Evolutionary conservation across 2,113 vertebrate genomes (phyloP), one percentile per base, ranked within the genome.

Genomic region (Oncorhynchus masou): DNA sequence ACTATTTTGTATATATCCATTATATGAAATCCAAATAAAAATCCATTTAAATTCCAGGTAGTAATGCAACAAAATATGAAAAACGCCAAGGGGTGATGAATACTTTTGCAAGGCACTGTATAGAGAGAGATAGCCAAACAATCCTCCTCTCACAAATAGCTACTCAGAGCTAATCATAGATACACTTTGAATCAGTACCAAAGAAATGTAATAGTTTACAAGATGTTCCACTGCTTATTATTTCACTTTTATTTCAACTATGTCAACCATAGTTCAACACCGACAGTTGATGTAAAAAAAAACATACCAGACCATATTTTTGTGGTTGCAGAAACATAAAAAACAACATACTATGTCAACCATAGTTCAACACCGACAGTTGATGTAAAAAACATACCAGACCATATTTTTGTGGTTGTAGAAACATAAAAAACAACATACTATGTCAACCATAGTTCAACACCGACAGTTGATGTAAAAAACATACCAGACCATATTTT

Each of bases 191-290:
- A 70, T 78, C 54, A 13, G 64, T 69, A 25, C 76, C 29, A 78
- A 77, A 70, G 51, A 70, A 80, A 31, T 75, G 73, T 75, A 70
- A 24, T 24, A 60, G 73, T 79, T 86, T 72, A 71, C 70, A 70
- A 68, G 25, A 57, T 24, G 13, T 78, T 29, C n/a, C 27, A 70
- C n/a, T 27, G 19, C 75, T 70, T 80, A 54, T 75, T 45, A 27
- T 68, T 65, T 74, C 13, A 59, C 78, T 67, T 74, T 6, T 71
- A 74, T 34, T 76, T 74, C 1, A 60, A 39, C 3, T 20, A 27
- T 65, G 29, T 67, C 31, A 59, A 77, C 62, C 69, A 76, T 27
- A 27, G 27, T 27, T 27, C 5, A 64, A 5, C 65, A 67, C 22
- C 65, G 34, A 31, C 25, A 25, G 15, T 69, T 19, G 27, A 34